Evolutionary conservation across 2,888 invertebrate genomes (phyloP), one percentile per base, ranked within the genome.

Genomic region (Oligia fasciuncula): DNA sequence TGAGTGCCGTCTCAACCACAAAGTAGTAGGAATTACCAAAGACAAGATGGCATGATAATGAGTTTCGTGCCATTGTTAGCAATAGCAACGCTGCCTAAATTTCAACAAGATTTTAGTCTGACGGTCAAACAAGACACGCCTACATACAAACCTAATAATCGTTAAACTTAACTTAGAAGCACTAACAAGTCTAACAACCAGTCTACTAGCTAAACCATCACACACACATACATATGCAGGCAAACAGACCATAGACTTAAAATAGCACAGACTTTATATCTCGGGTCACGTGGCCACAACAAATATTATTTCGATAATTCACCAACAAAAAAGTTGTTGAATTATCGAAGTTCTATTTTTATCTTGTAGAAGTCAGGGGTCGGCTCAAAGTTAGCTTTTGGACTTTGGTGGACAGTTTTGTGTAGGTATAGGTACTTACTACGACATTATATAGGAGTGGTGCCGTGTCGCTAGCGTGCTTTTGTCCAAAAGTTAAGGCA

Each of bases 271-370:
- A 74, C 69, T 74, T 74, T 57, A 43, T 35, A 71, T 14, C 8
- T 74, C 71, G 54, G 49, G 66, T 80, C 76, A 80, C 83, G 76
- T 35, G 35, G 35, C 35, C 35, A 35, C 35, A 35, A 35, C 2
- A 35, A 35, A 35, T 35, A 35, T 4, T 3, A 35, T 4, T 35
- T 35, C 35, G 35, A 35, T 35, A 35, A 35, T 35, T 35, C 35
- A 35, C 35, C 35, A 35, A 35, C 35, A 35, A 70, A 73, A 83
- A 79, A 69, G 2, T 63, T 73, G 63, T 29, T 66, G 65, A 70
- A 81, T 85, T 80, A 83, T 85, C 68, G 8, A 51, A n/a, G 54
- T 75, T 75, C 83, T 85, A 85, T 75, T 80, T 63, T 73, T 75
- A 83, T 76, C 72, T 85, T 23, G 29, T 3, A 54, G 46, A 74